Evolutionary conservation across 1,140 invertebrate genomes (phyloP).

Genomic region (Euura lappo): DNA sequence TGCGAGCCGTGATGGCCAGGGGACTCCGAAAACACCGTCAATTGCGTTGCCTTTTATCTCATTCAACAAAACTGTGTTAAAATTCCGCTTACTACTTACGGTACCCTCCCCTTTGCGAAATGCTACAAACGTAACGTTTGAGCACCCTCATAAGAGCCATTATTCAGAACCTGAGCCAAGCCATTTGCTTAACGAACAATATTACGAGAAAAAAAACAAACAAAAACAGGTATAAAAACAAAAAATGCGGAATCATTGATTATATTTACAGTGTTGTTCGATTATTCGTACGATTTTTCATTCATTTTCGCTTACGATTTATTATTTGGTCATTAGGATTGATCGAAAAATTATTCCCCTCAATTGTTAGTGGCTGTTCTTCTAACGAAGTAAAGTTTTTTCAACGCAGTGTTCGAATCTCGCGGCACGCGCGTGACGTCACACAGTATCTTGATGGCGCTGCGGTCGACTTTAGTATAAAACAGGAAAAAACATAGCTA

Average conservation of each 20-base stretch:
- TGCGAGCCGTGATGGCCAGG: neutral
- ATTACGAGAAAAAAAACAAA: neutral
- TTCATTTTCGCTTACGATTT: too few relatives aligned
- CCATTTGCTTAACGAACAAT: neutral
- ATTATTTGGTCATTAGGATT: too few relatives aligned
- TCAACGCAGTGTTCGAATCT: too few relatives aligned
- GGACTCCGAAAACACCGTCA: neutral
- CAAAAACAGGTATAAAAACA: neutral
- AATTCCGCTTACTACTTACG: neutral
- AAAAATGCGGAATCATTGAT: too few relatives aligned
- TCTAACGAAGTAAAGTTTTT: too few relatives aligned
- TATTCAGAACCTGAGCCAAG: too few relatives aligned
- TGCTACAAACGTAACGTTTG: neutral
- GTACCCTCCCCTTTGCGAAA: neutral
- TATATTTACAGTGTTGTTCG: neutral
- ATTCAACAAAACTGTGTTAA: neutral
- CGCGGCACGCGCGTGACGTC: too few relatives aligned
- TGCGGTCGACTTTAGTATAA: too few relatives aligned
- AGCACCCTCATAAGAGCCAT: conserved; percentile 2
- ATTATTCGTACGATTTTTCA: neutral
- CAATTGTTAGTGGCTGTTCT: too few relatives aligned
- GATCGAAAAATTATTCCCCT: too few relatives aligned
- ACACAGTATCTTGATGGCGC: too few relatives aligned
- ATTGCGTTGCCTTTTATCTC: neutral
- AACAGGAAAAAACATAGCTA: too few relatives aligned